Evolutionary conservation across 2,888 invertebrate species (phyloP).

Genomic region (Lacanobia oleracea): DNA sequence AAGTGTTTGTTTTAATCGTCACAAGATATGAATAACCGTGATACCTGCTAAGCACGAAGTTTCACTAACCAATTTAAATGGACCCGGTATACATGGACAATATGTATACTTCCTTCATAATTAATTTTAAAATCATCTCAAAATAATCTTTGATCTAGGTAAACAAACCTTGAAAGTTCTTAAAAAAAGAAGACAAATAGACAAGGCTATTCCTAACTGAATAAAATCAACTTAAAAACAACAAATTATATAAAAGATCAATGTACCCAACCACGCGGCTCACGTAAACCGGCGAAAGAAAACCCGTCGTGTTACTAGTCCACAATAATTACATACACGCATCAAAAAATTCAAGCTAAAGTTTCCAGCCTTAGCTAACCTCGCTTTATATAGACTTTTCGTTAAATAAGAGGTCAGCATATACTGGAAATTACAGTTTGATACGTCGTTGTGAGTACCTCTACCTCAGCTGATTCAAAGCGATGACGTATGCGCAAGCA

Average conservation of each 20-base stretch:
- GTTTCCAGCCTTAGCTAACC: background rate
- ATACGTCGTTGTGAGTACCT: background rate
- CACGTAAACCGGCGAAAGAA: constrained; percentile 5
- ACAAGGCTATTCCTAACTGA: background rate
- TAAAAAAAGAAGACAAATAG: background rate
- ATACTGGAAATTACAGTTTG: background rate
- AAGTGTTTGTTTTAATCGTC: no score
- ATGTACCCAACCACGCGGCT: constrained; percentile 12
- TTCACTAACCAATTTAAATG: no score
- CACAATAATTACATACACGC: background rate
- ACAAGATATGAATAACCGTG: no score
- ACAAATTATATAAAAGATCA: constrained; percentile 12
- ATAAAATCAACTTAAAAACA: background rate
- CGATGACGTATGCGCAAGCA: constrained; percentile 42
- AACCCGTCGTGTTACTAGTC: background rate
- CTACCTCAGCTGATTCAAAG: constrained; percentile 58
- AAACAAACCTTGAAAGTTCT: no score
- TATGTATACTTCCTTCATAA: no score
- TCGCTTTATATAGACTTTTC: background rate
- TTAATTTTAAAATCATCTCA: no score
- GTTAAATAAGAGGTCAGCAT: background rate
- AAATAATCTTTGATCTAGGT: no score
- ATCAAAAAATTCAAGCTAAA: background rate
- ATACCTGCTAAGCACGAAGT: no score
- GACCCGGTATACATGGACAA: no score